These are phyloP conservation scores for Rhyacophila evoluta DNA, from an alignment of 2,888 invertebrate genomes.

Conservation along the genomic window DNA sequence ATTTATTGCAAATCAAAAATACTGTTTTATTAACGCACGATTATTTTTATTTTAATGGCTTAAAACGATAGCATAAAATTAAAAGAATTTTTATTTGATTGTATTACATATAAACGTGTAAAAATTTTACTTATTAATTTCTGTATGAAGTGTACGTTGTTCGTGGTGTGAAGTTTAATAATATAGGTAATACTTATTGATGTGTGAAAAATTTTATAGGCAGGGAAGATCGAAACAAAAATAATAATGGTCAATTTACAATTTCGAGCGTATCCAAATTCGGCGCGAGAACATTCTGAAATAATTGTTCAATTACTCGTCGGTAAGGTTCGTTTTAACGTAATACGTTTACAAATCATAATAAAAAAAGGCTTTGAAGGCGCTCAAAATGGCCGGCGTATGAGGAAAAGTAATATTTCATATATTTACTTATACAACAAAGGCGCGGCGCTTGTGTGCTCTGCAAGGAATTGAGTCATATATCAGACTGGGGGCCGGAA, in stretches of 20 bases:
- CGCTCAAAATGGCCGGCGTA: slow-evolving; percentile 22
- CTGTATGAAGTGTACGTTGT: not conserved
- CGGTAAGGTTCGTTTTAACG: slow-evolving; percentile 6
- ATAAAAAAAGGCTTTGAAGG: slow-evolving; percentile 8
- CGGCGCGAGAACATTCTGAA: slow-evolving; percentile 16
- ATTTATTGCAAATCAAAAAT: too few relatives aligned
- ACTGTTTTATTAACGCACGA: too few relatives aligned
- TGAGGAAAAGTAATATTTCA: slow-evolving; percentile 22
- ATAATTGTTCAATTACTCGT: slow-evolving; percentile 18
- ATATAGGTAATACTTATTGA: not conserved
- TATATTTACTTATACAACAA: slow-evolving; percentile 27
- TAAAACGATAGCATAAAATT: too few relatives aligned
- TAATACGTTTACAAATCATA: slow-evolving; percentile 22
- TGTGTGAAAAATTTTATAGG: slow-evolving; percentile 12
- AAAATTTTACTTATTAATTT: too few relatives aligned
- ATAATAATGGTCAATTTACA: slow-evolving; percentile 18
- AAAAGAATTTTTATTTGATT: too few relatives aligned
- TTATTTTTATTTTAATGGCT: too few relatives aligned
- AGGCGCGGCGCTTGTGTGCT: slow-evolving; percentile 27
- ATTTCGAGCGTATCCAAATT: slow-evolving; percentile 13
- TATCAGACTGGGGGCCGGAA: slow-evolving; percentile 37
- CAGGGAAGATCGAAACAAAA: slow-evolving; percentile 7
- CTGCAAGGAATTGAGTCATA: slow-evolving; percentile 42
- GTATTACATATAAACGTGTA: too few relatives aligned
- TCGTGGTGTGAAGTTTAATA: not conserved